Conservation (phyloP, 1,140 invertebrate genomes). For the Homalodisca vitripennis region DNA sequence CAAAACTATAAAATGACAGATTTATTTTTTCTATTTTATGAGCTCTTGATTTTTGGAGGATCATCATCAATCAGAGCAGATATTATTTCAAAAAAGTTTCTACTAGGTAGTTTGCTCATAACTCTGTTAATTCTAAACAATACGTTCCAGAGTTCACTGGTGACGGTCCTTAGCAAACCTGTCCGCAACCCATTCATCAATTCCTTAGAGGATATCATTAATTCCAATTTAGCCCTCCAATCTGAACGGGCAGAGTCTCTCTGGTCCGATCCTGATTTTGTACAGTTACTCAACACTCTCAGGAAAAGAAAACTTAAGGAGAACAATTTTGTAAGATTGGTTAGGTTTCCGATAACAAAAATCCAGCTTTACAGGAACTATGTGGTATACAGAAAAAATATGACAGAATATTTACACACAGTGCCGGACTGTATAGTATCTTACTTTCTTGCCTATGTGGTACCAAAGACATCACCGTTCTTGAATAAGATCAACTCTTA, state of each 20-base stretch:
- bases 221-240: slow-evolving; percentile 1
- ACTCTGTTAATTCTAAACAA: neutral
- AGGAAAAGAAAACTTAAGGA: neutral
- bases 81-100: neutral
- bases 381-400: neutral
- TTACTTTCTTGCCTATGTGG: too few species aligned
- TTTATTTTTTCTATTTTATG: neutral
- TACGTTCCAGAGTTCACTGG: neutral
- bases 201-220: neutral
- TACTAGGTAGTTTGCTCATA: neutral
- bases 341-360: neutral
- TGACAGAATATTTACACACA: neutral
- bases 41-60: neutral
- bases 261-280: neutral
- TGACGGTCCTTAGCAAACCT: neutral
- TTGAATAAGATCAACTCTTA: too few species aligned
- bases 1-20: neutral
- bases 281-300: neutral
- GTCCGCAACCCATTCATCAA: neutral
- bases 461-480: too few species aligned
- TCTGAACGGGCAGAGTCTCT: neutral
- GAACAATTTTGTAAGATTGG: slow-evolving; percentile 1
- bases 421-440: too few species aligned
- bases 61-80: neutral
- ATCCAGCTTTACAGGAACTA: neutral